phyloP scores from a whole-genome alignment of 2,113 vertebrate species.

The Silurus glanis region DNA sequence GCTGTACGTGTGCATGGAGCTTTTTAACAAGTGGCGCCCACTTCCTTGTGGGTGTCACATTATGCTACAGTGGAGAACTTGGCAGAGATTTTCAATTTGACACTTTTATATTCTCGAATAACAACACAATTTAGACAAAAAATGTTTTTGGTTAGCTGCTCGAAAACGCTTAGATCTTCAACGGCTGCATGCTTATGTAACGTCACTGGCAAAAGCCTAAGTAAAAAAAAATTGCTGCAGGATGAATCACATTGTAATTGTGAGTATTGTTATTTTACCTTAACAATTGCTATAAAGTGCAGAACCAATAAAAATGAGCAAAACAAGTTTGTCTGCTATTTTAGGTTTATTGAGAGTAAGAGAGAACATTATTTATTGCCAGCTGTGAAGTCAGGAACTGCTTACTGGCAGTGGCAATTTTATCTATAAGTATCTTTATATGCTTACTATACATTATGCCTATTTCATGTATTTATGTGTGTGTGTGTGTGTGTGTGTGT shows the following conservation, averaged over 20 bases:
- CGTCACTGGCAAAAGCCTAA: background rate
- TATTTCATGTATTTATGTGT: no score
- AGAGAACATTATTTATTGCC: background rate
- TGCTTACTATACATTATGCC: no score
- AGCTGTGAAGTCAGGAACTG: background rate
- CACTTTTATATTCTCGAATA: background rate
- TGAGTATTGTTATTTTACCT: background rate
- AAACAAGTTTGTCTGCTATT: background rate
- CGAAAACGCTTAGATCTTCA: background rate
- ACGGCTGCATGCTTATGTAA: background rate
- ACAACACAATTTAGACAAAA: background rate
- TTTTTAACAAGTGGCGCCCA: background rate
- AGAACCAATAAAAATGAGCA: background rate
- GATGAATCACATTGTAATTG: background rate
- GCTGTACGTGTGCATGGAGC: conserved; percentile 40
- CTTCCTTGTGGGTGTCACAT: background rate
- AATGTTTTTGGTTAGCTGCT: background rate
- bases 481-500: no score
- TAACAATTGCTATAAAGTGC: background rate
- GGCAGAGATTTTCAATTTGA: background rate
- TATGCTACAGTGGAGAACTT: background rate
- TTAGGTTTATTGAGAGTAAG: background rate
- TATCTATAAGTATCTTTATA: no score
- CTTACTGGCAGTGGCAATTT: background rate
- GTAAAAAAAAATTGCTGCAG: no score